Percentiles rank a stretch among this genome's conserved stretches.
Evolutionary conservation across 1,140 invertebrate genomes (phyloP).

Genomic region (Leptinotarsa texana): DNA sequence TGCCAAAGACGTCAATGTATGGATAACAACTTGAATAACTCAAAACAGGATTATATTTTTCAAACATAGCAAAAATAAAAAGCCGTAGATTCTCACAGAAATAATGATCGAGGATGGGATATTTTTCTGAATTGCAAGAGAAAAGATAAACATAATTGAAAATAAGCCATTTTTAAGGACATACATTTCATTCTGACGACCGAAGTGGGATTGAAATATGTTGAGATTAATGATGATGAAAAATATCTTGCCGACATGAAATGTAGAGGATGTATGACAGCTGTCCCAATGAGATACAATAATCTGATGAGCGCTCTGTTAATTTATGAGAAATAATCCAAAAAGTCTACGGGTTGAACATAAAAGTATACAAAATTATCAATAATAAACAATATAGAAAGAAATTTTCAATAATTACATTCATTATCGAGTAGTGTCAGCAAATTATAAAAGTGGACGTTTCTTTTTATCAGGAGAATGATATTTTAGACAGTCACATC

Average conservation of each 20-base stretch:
- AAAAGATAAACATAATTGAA: slow-evolving; percentile 2
- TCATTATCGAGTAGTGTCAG: too few relatives aligned
- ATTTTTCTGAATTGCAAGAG: slow-evolving; percentile 3
- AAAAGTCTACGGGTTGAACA: too few relatives aligned
- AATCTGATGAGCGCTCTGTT: too few relatives aligned
- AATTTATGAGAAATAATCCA: too few relatives aligned
- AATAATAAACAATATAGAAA: too few relatives aligned
- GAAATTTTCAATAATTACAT: too few relatives aligned
- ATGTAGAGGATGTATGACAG: too few relatives aligned
- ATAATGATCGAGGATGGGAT: neutral
- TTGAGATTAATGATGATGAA: neutral
- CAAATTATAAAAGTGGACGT: too few relatives aligned
- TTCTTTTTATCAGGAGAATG: too few relatives aligned
- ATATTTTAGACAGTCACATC: too few relatives aligned
- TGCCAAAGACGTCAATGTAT: slow-evolving; percentile 24
- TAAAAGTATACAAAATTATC: too few relatives aligned
- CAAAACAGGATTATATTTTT: slow-evolving; percentile 22
- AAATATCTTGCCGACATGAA: neutral
- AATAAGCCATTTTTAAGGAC: slow-evolving; percentile 15
- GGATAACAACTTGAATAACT: slow-evolving; percentile 27
- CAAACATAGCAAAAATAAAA: neutral
- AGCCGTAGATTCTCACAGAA: slow-evolving; percentile 8
- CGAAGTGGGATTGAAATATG: neutral
- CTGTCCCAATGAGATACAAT: too few relatives aligned
- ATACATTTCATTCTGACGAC: neutral